Evolutionary conservation across 37 sponge, comb jelly and placozoan genomes (phyloP).

Genomic region (Ephydatia muelleri): DNA sequence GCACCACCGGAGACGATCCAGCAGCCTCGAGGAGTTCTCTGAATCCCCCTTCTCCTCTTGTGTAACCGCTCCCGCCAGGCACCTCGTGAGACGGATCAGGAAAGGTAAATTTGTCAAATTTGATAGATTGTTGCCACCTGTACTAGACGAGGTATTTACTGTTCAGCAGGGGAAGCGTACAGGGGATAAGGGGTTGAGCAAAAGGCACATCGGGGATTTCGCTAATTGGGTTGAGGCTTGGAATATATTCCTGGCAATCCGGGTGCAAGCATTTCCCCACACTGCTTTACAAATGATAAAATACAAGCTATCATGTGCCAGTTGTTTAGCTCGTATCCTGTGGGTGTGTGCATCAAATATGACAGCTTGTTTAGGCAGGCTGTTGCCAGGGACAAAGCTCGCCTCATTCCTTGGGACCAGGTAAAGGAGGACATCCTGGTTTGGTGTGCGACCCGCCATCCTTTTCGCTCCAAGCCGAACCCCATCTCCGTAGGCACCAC

Average conservation of each 20-base stretch:
- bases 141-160: not conserved
- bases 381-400: constrained; percentile 20
- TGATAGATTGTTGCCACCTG: constrained; percentile 17
- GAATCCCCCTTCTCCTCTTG: constrained; percentile 9
- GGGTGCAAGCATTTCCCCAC: not conserved
- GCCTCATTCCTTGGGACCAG: constrained; percentile 15
- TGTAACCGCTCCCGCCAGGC: constrained; percentile 21
- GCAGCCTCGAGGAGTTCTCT: not conserved
- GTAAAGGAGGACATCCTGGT: constrained; percentile 25
- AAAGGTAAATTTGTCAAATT: constrained; percentile 23
- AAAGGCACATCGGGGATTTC: constrained; percentile 12
- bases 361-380: constrained; percentile 24
- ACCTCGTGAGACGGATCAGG: not conserved
- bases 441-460: constrained; percentile 1
- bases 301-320: constrained; percentile 29
- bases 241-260: constrained; percentile 24
- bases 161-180: constrained; percentile 4
- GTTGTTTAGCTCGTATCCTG: not conserved
- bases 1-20: no score
- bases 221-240: constrained; percentile 41
- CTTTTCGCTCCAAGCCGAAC: constrained; percentile 12
- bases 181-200: not conserved
- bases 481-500: constrained; percentile 8
- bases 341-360: constrained; percentile 12
- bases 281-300: constrained; percentile 27